Evolutionary conservation across 2,113 vertebrate species (phyloP), one percentile per base, ranked within the genome.

Genomic region (Calidris pygmaea): DNA sequence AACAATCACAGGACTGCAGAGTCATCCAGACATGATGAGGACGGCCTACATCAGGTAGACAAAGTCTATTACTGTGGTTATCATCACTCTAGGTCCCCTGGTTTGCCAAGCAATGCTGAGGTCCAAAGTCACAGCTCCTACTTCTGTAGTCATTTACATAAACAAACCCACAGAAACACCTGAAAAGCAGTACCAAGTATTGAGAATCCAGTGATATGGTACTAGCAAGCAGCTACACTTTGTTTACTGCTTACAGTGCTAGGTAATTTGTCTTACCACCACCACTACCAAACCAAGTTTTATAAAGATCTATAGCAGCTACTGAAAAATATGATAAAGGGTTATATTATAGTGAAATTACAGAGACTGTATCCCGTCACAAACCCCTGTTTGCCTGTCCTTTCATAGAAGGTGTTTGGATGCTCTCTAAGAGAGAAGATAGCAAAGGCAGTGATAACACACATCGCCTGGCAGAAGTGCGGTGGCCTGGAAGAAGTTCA

Each of bases 391-490:
- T 62, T 37, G 65, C 26, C 67, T 55, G 32, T 23, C 56, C 45
- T 34, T 50, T 68, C 60, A 39, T 0, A 71, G 41, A 71, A 76
- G 22, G 22, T 23, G 55, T 37, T 80, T 27, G 12, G 58, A 60
- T 35, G 26, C 22, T 79, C 9, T 47, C 18, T 21, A 62, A n/a
- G 43, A 13, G 18, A 75, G 39, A 39, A 7, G 15, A 12, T 0
- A 89, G 37, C 27, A 76, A 78, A 37, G n/a, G 6, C 59, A 55
- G 4, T 1, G 11, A 10, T 32, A 43, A 37, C 8, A 67, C 21
- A 47, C 10, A 3, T 20, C 2, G 3, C 3, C 21, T 10, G 17
- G 22, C 22, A 5, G 6, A 41, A 45, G 19, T 1, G 9, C 29
- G 8, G 17, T 47, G 14, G 24, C 47, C 82, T 53, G 23, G 16